These are phyloP conservation scores for Hyposoter didymator DNA, from an alignment of 2,888 invertebrate species.

Conservation along the genomic window DNA sequence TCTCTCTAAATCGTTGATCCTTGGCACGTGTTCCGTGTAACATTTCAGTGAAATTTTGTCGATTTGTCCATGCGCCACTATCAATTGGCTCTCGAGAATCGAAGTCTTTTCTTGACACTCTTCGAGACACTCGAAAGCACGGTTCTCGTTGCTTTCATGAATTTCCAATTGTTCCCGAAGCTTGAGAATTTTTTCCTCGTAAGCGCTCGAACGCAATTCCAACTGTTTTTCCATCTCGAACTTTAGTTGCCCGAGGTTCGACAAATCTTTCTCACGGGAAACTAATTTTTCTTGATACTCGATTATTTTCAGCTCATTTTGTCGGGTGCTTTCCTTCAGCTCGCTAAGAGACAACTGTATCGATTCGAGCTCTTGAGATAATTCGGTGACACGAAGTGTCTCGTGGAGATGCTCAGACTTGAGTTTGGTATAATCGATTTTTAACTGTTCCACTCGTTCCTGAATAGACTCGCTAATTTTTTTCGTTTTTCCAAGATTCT, in stretches of 20 bases:
- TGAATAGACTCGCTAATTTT: conserved; percentile 53
- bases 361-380: conserved; percentile 72
- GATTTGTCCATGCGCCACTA: conserved; percentile 67
- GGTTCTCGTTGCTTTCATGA: conserved; percentile 69
- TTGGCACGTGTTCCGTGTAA: conserved; percentile 71
- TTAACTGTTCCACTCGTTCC: conserved; percentile 69
- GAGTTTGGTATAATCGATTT: conserved; percentile 72
- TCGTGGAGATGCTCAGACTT: conserved; percentile 69
- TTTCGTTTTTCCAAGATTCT: background rate
- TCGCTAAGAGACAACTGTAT: conserved; percentile 70
- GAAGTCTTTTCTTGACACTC: conserved; percentile 70
- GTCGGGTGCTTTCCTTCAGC: conserved; percentile 68
- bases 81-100: conserved; percentile 72
- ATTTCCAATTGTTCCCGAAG: conserved; percentile 67
- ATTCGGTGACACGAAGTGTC: conserved; percentile 66
- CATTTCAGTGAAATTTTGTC: conserved; percentile 68
- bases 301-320: conserved; percentile 69
- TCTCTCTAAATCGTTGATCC: conserved; percentile 72
- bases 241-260: conserved; percentile 66
- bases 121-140: conserved; percentile 67
- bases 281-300: conserved; percentile 70
- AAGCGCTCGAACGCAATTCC: conserved; percentile 62
- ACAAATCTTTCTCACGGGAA: conserved; percentile 69
- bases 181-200: conserved; percentile 63
- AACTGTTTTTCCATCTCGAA: conserved; percentile 64